Percentiles rank a stretch among this genome's conserved stretches.
phyloP scores from a whole-genome alignment of 2,888 invertebrate genomes.

The Drosophila mulleri region DNA sequence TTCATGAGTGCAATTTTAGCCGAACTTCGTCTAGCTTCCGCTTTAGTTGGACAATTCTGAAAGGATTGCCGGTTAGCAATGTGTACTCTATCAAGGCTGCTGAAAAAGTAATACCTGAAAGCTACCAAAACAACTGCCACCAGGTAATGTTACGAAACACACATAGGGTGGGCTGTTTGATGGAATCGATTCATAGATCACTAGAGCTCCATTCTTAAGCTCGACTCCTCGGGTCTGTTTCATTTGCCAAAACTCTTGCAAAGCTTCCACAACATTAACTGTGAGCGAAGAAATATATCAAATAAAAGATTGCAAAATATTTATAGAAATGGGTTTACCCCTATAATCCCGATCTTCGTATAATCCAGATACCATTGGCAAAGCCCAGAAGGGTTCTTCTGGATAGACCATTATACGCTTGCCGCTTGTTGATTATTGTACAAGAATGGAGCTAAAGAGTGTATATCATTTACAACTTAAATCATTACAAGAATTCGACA shows the following conservation, averaged over 20 bases:
- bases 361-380: conserved; percentile 84
- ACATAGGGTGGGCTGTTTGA: conserved; percentile 96
- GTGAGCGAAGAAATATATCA: conserved; percentile 52
- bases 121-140: conserved; percentile 97
- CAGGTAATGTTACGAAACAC: conserved; percentile 97
- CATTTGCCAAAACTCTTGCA: conserved; percentile 99
- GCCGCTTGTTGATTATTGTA: conserved; percentile 34
- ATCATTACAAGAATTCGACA: conserved; percentile 45
- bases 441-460: conserved; percentile 31
- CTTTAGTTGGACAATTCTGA: conserved; percentile 97
- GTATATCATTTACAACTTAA: conserved; percentile 28
- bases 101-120: conserved; percentile 89
- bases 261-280: conserved; percentile 97
- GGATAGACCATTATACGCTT: conserved; percentile 84
- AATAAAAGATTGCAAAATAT: neutral
- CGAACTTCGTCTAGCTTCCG: conserved; percentile 96
- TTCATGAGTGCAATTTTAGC: conserved; percentile 98
- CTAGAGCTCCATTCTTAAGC: conserved; percentile 94
- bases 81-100: neutral
- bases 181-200: conserved; percentile 97
- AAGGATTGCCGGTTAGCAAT: conserved; percentile 12
- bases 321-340: conserved; percentile 71
- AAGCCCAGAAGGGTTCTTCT: conserved; percentile 85
- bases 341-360: conserved; percentile 85
- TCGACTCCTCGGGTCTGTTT: conserved; percentile 95